These are phyloP conservation scores for Riparia riparia DNA, from an alignment of 2,113 vertebrate species.

Conservation along the genomic window DNA sequence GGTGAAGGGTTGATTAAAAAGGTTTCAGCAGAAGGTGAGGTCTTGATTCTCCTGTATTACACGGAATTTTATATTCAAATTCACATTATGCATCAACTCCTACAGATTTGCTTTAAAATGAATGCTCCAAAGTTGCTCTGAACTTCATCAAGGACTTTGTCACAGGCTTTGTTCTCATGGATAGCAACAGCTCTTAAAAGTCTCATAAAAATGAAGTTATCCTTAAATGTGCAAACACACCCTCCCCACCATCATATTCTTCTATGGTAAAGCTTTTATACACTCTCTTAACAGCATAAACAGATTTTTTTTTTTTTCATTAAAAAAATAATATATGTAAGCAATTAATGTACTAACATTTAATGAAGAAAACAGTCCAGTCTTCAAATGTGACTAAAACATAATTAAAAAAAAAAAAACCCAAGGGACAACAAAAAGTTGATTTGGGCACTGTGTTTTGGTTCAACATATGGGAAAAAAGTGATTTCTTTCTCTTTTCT, in stretches of 20 bases:
- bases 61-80: constrained; percentile 16
- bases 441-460: neutral
- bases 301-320: neutral
- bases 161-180: neutral
- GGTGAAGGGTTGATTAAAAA: neutral
- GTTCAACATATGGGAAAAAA: neutral
- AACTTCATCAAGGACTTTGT: neutral
- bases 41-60: neutral
- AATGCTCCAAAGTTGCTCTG: neutral
- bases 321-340: neutral
- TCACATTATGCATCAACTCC: constrained; percentile 6
- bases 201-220: neutral
- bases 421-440: neutral
- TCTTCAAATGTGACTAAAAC: neutral
- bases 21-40: constrained; percentile 7
- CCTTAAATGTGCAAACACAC: neutral
- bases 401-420: neutral
- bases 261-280: neutral
- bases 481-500: neutral
- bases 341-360: neutral
- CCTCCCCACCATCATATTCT: neutral
- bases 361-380: neutral
- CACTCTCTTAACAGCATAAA: neutral
- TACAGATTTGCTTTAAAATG: neutral
- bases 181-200: neutral